Evolutionary conservation across 2,113 vertebrate genomes (phyloP).

Genomic region (Donacobius atricapilla): DNA sequence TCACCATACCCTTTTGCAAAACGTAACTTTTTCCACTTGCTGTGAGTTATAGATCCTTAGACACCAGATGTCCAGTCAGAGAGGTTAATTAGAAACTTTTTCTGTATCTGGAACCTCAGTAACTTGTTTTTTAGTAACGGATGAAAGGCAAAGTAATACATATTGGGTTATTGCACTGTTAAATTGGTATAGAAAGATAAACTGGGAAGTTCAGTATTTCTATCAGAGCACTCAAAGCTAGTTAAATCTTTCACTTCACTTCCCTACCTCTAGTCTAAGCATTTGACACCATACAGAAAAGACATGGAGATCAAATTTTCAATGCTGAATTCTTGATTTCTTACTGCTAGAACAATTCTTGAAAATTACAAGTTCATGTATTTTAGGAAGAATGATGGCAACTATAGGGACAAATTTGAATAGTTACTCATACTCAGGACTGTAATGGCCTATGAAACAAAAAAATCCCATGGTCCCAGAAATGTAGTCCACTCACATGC

Average conservation of each 20-base stretch:
- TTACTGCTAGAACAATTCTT: not conserved
- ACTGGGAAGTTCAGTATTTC: not conserved
- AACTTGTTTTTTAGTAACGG: not conserved
- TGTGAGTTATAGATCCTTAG: not conserved
- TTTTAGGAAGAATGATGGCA: not conserved
- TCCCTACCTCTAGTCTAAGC: not conserved
- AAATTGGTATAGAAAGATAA: not conserved
- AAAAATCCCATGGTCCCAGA: not conserved
- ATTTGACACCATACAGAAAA: not conserved
- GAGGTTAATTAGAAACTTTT: slow-evolving; percentile 1
- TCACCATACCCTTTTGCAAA: not conserved
- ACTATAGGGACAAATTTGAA: not conserved
- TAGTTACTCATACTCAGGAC: not conserved
- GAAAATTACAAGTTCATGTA: not conserved
- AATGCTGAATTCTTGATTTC: not conserved
- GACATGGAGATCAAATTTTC: not conserved
- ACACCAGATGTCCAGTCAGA: not conserved
- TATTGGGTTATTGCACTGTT: not conserved
- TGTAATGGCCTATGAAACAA: not conserved
- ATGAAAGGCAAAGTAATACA: not conserved
- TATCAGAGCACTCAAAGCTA: not conserved
- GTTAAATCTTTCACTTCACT: not conserved
- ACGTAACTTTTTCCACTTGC: not conserved
- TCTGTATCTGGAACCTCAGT: not conserved
- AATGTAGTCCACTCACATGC: not conserved